Evolutionary conservation across 2,888 invertebrate species (phyloP).

Genomic region (Aplocera efformata): DNA sequence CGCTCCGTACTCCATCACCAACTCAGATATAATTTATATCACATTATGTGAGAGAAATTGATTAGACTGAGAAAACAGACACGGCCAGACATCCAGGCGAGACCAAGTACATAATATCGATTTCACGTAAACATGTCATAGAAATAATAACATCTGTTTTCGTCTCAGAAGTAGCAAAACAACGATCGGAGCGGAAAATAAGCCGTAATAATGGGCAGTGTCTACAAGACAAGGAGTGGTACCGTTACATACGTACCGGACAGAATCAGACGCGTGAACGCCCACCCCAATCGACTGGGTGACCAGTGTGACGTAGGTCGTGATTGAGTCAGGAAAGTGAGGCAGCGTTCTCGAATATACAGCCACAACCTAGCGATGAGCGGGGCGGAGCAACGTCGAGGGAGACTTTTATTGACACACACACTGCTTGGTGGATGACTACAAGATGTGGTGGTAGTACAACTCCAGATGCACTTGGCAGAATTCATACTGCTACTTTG

Average conservation of each 20-base stretch:
- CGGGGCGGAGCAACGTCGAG: no score
- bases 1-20: no score
- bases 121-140: slow-evolving; percentile 33
- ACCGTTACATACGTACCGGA: slow-evolving; percentile 32
- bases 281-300: slow-evolving; percentile 55
- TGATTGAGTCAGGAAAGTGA: slow-evolving; percentile 46
- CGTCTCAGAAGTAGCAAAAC: slow-evolving; percentile 36
- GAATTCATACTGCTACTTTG: no score
- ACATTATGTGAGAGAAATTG: no score
- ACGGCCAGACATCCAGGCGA: slow-evolving; percentile 17
- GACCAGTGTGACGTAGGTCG: slow-evolving; percentile 43
- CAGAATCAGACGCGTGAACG: slow-evolving; percentile 38
- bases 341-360: no score
- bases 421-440: no score
- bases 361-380: no score
- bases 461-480: no score
- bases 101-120: slow-evolving; percentile 11
- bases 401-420: no score
- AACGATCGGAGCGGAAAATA: slow-evolving; percentile 35
- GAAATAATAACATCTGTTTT: slow-evolving; percentile 45
- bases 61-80: no score
- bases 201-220: slow-evolving; percentile 47
- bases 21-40: no score
- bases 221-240: slow-evolving; percentile 43
- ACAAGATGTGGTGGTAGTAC: no score